phyloP scores from a whole-genome alignment of 1,140 invertebrate genomes.

The Bicyclus anynana region DNA sequence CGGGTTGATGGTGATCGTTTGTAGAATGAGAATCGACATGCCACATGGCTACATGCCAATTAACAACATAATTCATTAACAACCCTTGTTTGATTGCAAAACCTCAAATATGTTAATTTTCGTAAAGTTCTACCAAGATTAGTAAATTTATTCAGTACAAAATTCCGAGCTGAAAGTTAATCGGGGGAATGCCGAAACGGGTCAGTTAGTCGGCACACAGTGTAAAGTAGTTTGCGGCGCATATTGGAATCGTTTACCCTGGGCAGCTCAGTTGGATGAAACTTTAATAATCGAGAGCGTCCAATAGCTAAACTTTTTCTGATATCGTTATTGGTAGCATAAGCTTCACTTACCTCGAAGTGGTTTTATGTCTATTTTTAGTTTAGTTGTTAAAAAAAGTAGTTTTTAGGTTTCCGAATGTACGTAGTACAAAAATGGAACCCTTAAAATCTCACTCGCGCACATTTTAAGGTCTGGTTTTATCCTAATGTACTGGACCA shows the following conservation, averaged over 20 bases:
- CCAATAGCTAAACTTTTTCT: slow-evolving; percentile 47
- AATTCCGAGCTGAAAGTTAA: slow-evolving; percentile 16
- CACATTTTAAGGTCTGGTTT: no score
- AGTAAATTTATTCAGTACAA: background rate
- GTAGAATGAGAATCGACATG: no score
- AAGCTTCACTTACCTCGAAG: background rate
- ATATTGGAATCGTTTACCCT: slow-evolving; percentile 41
- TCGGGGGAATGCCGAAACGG: slow-evolving; percentile 11
- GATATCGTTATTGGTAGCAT: background rate
- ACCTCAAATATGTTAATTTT: background rate
- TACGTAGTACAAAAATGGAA: no score
- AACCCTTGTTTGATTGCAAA: no score
- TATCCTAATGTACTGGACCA: no score
- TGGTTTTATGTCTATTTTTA: no score
- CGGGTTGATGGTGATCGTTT: no score
- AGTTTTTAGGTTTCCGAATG: no score
- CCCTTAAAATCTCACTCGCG: no score
- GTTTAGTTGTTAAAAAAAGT: no score
- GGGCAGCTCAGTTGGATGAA: slow-evolving; percentile 49
- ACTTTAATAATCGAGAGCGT: slow-evolving; percentile 58
- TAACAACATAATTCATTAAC: no score
- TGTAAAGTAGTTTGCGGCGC: slow-evolving; percentile 32
- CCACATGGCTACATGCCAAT: no score
- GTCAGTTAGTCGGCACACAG: slow-evolving; percentile 20
- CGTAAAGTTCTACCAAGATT: background rate